A percentile compares a stretch with the other conserved stretches of the same genome.
Conservation (phyloP, 64 coral and sea anemone species). For the Pocillopora damicornis region DNA sequence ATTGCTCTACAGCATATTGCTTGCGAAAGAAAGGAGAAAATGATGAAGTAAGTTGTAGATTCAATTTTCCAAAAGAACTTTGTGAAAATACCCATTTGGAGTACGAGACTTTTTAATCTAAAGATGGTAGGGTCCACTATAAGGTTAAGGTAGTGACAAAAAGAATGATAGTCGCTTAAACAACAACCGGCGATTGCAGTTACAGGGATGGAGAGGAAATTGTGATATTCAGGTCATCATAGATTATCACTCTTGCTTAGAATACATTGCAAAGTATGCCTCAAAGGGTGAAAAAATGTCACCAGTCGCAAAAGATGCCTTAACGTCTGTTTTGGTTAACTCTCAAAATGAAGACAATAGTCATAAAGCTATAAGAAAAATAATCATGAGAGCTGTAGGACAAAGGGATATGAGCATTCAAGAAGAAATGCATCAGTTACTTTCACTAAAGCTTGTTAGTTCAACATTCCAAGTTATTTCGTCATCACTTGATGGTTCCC, state of each 20-base stretch:
- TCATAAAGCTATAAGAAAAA: conserved; percentile 5
- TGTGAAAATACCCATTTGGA: conserved; percentile 5
- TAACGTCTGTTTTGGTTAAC: conserved; percentile 11
- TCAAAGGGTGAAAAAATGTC: conserved; percentile 27
- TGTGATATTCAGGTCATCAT: conserved; percentile 25
- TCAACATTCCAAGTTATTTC: too few relatives aligned
- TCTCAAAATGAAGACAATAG: background rate
- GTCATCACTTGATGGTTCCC: too few relatives aligned
- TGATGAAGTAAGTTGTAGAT: conserved; percentile 16
- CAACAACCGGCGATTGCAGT: background rate
- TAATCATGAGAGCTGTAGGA: conserved; percentile 32
- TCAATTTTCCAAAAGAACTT: conserved; percentile 10
- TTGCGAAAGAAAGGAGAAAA: background rate
- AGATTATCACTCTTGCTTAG: conserved; percentile 12
- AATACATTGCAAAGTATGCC: conserved; percentile 34
- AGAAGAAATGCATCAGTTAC: too few relatives aligned
- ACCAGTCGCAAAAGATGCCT: conserved; percentile 20
- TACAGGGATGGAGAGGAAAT: conserved; percentile 19
- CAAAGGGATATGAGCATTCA: too few relatives aligned
- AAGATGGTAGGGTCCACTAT: too few relatives aligned
- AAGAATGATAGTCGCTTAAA: conserved; percentile 30
- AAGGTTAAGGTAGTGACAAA: conserved; percentile 23
- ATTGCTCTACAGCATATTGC: conserved; percentile 44
- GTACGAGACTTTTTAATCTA: conserved; percentile 8
- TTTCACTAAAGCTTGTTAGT: too few relatives aligned